These are phyloP conservation scores for Eupithecia centaureata DNA, from an alignment of 2,888 invertebrate genomes.

Conservation along the genomic window DNA sequence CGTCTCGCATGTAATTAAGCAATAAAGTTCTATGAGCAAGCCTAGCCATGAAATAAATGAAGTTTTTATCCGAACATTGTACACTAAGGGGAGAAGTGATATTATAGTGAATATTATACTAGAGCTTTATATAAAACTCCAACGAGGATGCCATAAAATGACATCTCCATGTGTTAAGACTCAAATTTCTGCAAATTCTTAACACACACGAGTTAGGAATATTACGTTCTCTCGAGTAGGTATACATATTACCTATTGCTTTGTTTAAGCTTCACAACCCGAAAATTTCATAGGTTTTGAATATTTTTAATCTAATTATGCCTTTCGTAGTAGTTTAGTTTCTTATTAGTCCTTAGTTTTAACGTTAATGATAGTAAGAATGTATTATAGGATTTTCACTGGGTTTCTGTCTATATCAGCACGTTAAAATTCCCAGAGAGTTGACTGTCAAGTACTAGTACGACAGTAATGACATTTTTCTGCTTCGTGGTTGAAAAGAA, in stretches of 20 bases:
- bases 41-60: background rate
- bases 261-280: too few relatives aligned
- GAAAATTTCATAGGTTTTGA: too few relatives aligned
- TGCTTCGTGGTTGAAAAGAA: background rate
- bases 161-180: too few relatives aligned
- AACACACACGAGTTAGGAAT: background rate
- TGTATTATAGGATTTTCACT: background rate
- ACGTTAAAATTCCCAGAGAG: background rate
- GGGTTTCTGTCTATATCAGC: background rate
- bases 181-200: too few relatives aligned
- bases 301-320: too few relatives aligned
- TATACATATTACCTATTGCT: too few relatives aligned
- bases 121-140: too few relatives aligned
- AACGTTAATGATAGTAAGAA: too few relatives aligned
- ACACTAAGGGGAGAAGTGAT: background rate
- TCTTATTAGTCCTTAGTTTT: too few relatives aligned
- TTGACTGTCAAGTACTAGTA: background rate
- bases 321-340: too few relatives aligned
- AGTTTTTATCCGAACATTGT: background rate
- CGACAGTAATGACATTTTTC: background rate
- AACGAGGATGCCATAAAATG: too few relatives aligned
- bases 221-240: background rate
- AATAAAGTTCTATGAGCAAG: background rate
- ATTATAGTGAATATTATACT: background rate
- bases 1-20: background rate